Percentiles rank a stretch among this genome's conserved stretches.
Evolutionary conservation across 2,797 vertebrate genomes (phyloP).

Genomic region (Darevskia nairensis): DNA sequence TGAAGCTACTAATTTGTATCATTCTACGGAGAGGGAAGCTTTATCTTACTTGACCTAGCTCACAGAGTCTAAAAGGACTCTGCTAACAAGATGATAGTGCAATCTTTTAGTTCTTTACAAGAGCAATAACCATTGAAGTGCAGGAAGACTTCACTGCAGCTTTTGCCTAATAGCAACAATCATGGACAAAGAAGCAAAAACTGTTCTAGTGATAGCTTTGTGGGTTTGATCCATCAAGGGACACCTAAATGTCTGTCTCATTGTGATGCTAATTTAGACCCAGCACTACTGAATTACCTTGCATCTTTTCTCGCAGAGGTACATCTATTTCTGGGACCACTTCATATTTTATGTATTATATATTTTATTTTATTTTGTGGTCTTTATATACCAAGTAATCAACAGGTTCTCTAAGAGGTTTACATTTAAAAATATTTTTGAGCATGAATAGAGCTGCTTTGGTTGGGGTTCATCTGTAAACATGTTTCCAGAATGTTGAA

Average conservation of each 20-base stretch:
- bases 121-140: background rate
- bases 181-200: background rate
- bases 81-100: background rate
- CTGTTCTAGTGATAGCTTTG: background rate
- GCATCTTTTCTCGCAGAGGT: background rate
- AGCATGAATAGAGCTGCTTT: too few relatives aligned
- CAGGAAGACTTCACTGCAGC: background rate
- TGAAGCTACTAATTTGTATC: conserved; percentile 36
- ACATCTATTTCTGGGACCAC: background rate
- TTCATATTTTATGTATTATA: too few relatives aligned
- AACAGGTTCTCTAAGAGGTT: too few relatives aligned
- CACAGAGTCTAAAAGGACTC: background rate
- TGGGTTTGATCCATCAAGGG: background rate
- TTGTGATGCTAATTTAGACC: background rate
- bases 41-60: conserved; percentile 42
- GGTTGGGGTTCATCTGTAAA: too few relatives aligned
- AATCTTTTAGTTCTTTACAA: background rate
- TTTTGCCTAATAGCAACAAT: background rate
- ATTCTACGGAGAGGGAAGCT: conserved; percentile 37
- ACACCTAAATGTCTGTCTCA: background rate
- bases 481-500: background rate
- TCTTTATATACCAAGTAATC: too few relatives aligned
- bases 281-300: background rate
- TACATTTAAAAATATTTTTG: too few relatives aligned
- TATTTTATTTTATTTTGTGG: too few relatives aligned